phyloP scores from a whole-genome alignment of 2,888 invertebrate species.

The Cartodere bifasciata region DNA sequence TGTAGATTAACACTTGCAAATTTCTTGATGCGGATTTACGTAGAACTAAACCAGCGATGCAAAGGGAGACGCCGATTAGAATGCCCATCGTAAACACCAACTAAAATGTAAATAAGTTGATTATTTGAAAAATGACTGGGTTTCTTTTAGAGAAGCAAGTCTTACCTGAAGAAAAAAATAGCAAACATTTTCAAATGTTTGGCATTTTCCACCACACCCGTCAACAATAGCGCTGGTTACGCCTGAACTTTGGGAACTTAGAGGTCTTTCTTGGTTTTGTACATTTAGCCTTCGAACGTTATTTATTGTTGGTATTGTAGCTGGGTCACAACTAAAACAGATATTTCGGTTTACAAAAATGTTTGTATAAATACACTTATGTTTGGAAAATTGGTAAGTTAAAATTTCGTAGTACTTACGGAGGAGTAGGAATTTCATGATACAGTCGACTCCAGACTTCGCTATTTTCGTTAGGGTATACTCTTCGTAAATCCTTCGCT shows the following conservation, averaged over 20 bases:
- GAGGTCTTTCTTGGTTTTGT: constrained; percentile 26
- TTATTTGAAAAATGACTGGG: background rate
- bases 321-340: constrained; percentile 17
- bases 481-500: constrained; percentile 18
- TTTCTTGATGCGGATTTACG: constrained; percentile 51
- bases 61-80: constrained; percentile 49
- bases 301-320: constrained; percentile 14
- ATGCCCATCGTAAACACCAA: constrained; percentile 55
- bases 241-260: constrained; percentile 31
- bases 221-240: constrained; percentile 42
- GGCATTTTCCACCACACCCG: constrained; percentile 57
- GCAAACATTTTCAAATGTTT: constrained; percentile 58
- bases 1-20: constrained; percentile 52
- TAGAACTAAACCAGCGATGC: constrained; percentile 51
- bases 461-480: constrained; percentile 21
- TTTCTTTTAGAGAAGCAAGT: constrained; percentile 2
- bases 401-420: constrained; percentile 16
- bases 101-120: constrained; percentile 29
- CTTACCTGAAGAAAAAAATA: constrained; percentile 54
- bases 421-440: constrained; percentile 25
- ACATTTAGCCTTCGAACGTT: constrained; percentile 9
- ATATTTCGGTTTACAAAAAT: constrained; percentile 2
- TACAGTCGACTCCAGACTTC: constrained; percentile 21
- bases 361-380: background rate
- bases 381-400: constrained; percentile 3